Percentiles rank a stretch among this genome's conserved stretches.
These are phyloP conservation scores for Hylaeus volcanicus DNA, from an alignment of 1,140 invertebrate genomes.

Conservation along the genomic window DNA sequence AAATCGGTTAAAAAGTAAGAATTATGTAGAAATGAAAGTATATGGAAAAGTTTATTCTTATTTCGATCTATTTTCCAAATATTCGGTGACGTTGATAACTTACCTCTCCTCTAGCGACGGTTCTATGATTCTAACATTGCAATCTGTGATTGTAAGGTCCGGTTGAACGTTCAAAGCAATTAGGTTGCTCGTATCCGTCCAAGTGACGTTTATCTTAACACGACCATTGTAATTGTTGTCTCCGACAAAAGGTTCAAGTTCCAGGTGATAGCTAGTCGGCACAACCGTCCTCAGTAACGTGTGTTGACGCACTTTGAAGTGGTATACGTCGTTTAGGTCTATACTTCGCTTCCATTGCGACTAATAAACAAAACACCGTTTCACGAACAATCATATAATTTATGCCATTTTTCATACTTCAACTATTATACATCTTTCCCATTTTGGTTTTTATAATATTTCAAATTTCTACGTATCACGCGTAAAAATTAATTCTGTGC, in stretches of 20 bases:
- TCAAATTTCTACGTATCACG: too few relatives aligned
- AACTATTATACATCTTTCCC: too few relatives aligned
- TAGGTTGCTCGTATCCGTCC: conserved; percentile 81
- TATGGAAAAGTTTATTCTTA: too few relatives aligned
- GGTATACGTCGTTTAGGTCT: conserved; percentile 69
- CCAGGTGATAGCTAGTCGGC: conserved; percentile 83
- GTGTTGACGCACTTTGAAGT: conserved; percentile 49
- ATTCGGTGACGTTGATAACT: neutral
- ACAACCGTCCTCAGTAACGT: conserved; percentile 74
- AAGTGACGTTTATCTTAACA: conserved; percentile 84
- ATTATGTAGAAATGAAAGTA: too few relatives aligned
- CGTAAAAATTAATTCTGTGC: too few relatives aligned
- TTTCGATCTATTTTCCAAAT: too few relatives aligned
- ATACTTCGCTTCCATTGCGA: conserved; percentile 63
- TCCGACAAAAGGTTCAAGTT: conserved; percentile 83
- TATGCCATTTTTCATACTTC: too few relatives aligned
- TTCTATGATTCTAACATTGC: conserved; percentile 63
- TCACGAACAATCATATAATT: too few relatives aligned
- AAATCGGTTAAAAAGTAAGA: too few relatives aligned
- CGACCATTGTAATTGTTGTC: conserved; percentile 83
- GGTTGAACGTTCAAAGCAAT: conserved; percentile 84
- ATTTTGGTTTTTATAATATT: too few relatives aligned
- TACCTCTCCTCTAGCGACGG: conserved; percentile 70
- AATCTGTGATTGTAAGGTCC: conserved; percentile 80
- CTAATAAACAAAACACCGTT: neutral